Evolutionary conservation across 2,797 vertebrate genomes (phyloP).

Genomic region (Molossus alvarezi): DNA sequence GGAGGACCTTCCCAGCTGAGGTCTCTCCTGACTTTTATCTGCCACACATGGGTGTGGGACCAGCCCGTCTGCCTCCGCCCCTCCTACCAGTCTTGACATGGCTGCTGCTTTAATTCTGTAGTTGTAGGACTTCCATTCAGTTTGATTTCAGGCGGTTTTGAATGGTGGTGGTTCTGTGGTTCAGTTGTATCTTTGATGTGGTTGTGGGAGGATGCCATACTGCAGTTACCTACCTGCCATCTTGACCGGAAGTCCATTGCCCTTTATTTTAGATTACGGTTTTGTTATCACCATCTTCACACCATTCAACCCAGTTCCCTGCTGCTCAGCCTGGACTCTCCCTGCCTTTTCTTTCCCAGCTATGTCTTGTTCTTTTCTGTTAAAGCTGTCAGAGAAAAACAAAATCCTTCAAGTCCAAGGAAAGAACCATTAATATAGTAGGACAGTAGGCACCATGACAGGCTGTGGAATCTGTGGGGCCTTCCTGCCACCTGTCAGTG

Average conservation of each 20-base stretch:
- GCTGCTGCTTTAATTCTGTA: too few species aligned
- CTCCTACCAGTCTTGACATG: too few species aligned
- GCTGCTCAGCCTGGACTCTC: background rate
- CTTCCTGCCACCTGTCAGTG: background rate
- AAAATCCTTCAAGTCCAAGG: background rate
- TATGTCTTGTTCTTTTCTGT: background rate
- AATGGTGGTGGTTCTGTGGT: too few species aligned
- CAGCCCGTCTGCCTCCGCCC: too few species aligned
- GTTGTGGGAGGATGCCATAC: too few species aligned
- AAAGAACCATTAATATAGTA: background rate
- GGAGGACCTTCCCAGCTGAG: too few species aligned
- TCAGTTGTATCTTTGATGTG: too few species aligned
- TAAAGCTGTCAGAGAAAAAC: background rate
- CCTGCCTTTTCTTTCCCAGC: background rate
- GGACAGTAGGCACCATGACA: background rate
- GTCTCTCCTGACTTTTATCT: too few species aligned
- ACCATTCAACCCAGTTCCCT: background rate
- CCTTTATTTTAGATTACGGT: conserved; percentile 21
- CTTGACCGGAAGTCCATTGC: background rate
- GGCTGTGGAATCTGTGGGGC: background rate
- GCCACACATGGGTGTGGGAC: too few species aligned
- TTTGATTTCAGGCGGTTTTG: too few species aligned
- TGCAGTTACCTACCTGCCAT: too few species aligned
- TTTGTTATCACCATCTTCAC: conserved; percentile 10
- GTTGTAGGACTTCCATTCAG: too few species aligned